Conservation (phyloP, 2,113 vertebrate genomes). For the Oxyura jamaicensis region DNA sequence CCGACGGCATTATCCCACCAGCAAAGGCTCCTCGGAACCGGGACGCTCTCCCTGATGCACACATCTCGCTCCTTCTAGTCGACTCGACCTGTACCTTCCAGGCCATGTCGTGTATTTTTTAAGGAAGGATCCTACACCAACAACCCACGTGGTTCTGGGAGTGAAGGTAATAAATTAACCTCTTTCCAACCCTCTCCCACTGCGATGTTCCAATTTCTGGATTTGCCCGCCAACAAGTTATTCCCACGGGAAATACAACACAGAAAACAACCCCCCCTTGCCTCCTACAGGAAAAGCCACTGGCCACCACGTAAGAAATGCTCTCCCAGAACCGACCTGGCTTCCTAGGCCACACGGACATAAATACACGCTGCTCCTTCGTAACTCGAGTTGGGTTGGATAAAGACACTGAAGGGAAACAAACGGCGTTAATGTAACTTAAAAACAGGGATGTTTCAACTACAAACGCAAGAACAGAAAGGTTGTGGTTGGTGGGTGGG, state of each 20-base stretch:
- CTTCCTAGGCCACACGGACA: not conserved
- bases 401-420: not conserved
- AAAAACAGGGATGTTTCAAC: not conserved
- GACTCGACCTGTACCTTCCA: not conserved
- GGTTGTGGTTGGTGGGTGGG: not conserved
- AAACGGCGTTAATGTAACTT: not conserved
- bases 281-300: not conserved
- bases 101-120: not conserved
- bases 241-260: too few species aligned
- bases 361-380: not conserved
- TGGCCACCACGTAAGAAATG: not conserved
- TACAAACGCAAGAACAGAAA: not conserved
- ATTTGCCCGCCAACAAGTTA: too few species aligned
- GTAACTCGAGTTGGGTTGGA: not conserved
- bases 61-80: accelerated
- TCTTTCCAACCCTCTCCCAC: too few species aligned
- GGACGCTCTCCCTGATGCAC: accelerated
- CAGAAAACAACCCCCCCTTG: too few species aligned
- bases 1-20: not conserved
- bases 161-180: too few species aligned
- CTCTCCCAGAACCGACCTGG: not conserved
- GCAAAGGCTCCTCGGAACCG: not conserved
- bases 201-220: too few species aligned
- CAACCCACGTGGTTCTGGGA: too few species aligned
- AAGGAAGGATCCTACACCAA: not conserved